Evolutionary conservation across 2,113 vertebrate species (phyloP), one percentile per base, ranked within the genome.

Genomic region (Cebidichthys violaceus): DNA sequence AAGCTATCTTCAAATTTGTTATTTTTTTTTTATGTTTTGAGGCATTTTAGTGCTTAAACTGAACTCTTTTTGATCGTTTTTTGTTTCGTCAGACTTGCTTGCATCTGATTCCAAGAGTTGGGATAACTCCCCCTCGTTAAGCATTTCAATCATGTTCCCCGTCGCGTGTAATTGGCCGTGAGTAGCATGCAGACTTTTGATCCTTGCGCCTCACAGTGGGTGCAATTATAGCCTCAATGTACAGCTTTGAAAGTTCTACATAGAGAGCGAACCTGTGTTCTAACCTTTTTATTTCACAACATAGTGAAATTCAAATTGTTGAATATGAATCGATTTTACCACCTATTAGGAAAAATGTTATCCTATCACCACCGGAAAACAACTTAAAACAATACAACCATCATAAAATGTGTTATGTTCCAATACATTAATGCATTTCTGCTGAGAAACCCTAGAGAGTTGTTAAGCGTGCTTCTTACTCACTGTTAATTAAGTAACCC

Each of bases 111-210:
- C 9, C 17, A 17, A 22, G 31, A 29, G 37, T 27, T 37, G 29
- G 27, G 2, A 70, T n/a, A 41, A 52, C 2, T 43, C 45, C 3
- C 45, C 3, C 6, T 13, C 52, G n/a, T 55, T 55, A 13, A 13
- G 10, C 31, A 62, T 79, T 71, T 70, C 43, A 50, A 9, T 50
- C 66, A 41, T 79, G 57, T 72, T 65, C 11, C 35, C 18, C 35
- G 33, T 71, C 43, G 41, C 33, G 20, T 5, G 31, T 15, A 71
- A 60, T 50, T 61, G 15, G 10, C 59, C 0, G 1, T 66, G 20
- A 47, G 10, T 18, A 62, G 9, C 59, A 33, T 6, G 43, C 11
- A 64, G 41, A 45, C 14, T 57, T 67, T 78, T 35, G 14, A 70
- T 39, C n/a, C 22, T 24, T 22, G 67, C 45, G 24, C n/a, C 52